These are phyloP conservation scores for Coryphaenoides rupestris DNA, from an alignment of 2,113 vertebrate species.

Conservation along the genomic window DNA sequence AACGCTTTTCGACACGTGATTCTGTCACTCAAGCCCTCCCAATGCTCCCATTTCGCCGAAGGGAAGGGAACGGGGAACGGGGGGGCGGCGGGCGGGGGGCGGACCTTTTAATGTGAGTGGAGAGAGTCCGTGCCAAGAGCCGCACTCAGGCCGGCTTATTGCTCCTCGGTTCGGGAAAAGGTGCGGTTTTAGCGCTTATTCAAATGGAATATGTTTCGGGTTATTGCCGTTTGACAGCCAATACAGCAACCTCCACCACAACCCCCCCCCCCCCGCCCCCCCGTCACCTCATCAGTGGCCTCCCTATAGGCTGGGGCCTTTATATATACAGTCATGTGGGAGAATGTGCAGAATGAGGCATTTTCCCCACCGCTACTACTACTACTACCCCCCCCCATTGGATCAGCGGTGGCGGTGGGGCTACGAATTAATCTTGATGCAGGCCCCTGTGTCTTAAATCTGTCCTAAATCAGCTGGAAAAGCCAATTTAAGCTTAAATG, in stretches of 20 bases:
- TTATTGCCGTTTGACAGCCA: conserved; percentile 19
- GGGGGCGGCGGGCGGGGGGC: too few relatives aligned
- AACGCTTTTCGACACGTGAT: conserved; percentile 4
- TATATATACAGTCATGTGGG: conserved; percentile 18
- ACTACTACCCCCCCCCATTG: too few relatives aligned
- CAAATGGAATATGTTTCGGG: conserved; percentile 38
- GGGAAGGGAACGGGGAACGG: too few relatives aligned
- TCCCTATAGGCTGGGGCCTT: conserved; percentile 18
- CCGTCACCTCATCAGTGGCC: too few relatives aligned
- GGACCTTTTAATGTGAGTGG: conserved; percentile 24
- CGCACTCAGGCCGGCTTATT: conserved; percentile 1
- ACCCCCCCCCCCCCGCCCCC: not conserved
- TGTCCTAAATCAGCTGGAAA: not conserved
- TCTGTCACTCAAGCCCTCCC: conserved; percentile 17
- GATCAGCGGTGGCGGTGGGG: conserved; percentile 22
- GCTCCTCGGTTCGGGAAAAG: conserved; percentile 11
- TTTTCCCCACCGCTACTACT: conserved; percentile 20
- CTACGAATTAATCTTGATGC: conserved; percentile 19
- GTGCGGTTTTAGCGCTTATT: conserved; percentile 18
- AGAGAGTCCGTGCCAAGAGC: conserved; percentile 33
- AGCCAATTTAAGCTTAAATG: conserved; percentile 16
- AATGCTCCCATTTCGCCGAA: conserved; percentile 11
- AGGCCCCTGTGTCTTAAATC: not conserved
- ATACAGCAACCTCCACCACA: conserved; percentile 20
- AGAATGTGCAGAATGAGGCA: conserved; percentile 29